Percentiles rank a stretch among this genome's conserved stretches.
Evolutionary conservation across 2,888 invertebrate genomes (phyloP).

Genomic region (Oligia strigilis): DNA sequence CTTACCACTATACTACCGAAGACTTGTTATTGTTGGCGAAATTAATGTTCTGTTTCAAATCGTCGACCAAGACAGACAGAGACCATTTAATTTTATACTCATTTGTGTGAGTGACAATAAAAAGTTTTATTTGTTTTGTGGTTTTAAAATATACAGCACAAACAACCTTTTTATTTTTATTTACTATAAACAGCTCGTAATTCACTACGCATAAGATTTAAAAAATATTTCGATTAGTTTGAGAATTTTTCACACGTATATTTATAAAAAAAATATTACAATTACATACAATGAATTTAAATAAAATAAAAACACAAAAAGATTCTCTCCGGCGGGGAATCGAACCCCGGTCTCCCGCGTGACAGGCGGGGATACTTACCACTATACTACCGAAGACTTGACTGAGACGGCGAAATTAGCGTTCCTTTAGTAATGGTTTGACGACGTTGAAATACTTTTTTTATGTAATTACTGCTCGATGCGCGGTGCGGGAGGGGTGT

Average conservation of each 20-base stretch:
- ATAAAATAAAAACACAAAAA: conserved; percentile 42
- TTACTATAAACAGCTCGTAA: neutral
- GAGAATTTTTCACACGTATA: neutral
- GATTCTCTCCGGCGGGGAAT: conserved; percentile 71
- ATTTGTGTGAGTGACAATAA: too few species aligned
- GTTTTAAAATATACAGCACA: neutral
- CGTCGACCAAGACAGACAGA: too few species aligned
- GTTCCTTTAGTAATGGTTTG: neutral
- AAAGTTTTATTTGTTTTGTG: too few species aligned
- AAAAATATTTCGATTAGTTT: neutral
- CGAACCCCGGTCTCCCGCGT: conserved; percentile 86
- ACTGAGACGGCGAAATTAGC: fast-evolving
- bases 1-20: conserved; percentile 89
- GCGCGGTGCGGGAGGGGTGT: too few species aligned
- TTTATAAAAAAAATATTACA: too few species aligned
- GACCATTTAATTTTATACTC: too few species aligned
- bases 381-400: conserved; percentile 85
- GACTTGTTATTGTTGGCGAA: fast-evolving
- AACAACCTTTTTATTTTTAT: neutral
- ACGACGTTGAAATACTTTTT: fast-evolving
- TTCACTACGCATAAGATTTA: too few species aligned
- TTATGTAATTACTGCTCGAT: too few species aligned
- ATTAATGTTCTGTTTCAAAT: conserved; percentile 5
- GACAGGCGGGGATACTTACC: conserved; percentile 91
- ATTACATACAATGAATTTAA: neutral